Evolutionary conservation across 2,113 vertebrate species (phyloP).

Genomic region (Podilymbus podiceps): DNA sequence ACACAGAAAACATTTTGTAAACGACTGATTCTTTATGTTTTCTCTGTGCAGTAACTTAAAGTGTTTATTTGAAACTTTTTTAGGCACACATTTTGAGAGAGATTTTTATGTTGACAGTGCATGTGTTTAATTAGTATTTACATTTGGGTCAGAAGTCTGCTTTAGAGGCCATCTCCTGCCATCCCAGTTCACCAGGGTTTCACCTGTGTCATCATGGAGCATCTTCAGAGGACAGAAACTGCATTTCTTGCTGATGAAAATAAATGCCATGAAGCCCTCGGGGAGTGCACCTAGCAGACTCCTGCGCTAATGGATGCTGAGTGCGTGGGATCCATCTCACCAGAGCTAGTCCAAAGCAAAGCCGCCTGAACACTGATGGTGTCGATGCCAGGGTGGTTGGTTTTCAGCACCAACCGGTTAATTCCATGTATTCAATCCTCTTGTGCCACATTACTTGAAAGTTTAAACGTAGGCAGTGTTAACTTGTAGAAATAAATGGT

Average conservation of each 20-base stretch:
- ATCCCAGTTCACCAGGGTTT: neutral
- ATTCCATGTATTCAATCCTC: neutral
- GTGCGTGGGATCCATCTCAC: neutral
- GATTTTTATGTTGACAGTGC: neutral
- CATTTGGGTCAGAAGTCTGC: neutral
- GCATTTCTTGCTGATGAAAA: neutral
- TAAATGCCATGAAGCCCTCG: neutral
- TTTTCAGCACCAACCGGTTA: neutral
- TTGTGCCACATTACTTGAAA: neutral
- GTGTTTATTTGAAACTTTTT: neutral
- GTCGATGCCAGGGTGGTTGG: neutral
- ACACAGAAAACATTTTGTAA: neutral
- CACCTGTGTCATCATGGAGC: neutral
- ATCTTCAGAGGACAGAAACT: neutral
- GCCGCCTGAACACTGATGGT: fast-evolving
- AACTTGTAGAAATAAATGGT: slow-evolving; percentile 34
- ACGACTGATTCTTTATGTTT: neutral
- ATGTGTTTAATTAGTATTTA: neutral
- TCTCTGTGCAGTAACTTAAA: neutral
- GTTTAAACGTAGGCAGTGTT: neutral
- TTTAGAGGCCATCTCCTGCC: neutral
- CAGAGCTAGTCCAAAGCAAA: neutral
- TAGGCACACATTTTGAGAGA: neutral
- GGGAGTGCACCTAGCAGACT: neutral
- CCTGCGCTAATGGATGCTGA: neutral